Evolutionary conservation across 2,113 vertebrate species (phyloP), one percentile per base, ranked within the genome.

Genomic region (Syngnathus scovelli): DNA sequence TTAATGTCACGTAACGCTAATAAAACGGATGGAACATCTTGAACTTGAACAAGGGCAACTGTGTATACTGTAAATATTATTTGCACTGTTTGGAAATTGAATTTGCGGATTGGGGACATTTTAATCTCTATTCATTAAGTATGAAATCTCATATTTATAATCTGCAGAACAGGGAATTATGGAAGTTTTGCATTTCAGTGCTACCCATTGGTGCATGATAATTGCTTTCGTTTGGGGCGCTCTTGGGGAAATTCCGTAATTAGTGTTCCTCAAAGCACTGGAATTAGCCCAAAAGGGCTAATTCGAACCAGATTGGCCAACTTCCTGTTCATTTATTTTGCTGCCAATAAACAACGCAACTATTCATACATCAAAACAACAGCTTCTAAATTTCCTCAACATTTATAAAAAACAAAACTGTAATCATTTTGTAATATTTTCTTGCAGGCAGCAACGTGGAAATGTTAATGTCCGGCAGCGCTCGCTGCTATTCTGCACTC

Each of bases 401-500:
- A 4, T 12, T 13, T 46, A 7, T 39, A 8, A 1, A 6, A 39
- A 39, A 39, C 6, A 39, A 39, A 39, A 39, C 2, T 7, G 5
- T 41, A 41, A 41, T 23, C 23, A 41, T 41, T 41, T 7, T 41
- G 7, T 62, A 13, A 62, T 52, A 38, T 10, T 64, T 56, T 60
- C 33, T 3, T 71, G 7, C 75, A 99, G 97, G 88, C 85, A 94
- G 87, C 78, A 98, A 98, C 67, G 93, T 95, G 66, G 97, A 99
- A 91, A 89, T 96, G 43, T 85, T 99, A 61, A 97, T 99, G 97
- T 98, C 96, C 33, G 96, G 96, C 76, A 92, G 93, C 21, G 90
- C 93, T 71, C 92, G 93, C n/a, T 98, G 95, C 86, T 98, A 98
- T 79, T 94, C 90, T 63, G 2, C 92, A 16, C 81, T 94, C 73